Conservation (phyloP, 2,888 invertebrate genomes). For the Xestia c-nigrum region DNA sequence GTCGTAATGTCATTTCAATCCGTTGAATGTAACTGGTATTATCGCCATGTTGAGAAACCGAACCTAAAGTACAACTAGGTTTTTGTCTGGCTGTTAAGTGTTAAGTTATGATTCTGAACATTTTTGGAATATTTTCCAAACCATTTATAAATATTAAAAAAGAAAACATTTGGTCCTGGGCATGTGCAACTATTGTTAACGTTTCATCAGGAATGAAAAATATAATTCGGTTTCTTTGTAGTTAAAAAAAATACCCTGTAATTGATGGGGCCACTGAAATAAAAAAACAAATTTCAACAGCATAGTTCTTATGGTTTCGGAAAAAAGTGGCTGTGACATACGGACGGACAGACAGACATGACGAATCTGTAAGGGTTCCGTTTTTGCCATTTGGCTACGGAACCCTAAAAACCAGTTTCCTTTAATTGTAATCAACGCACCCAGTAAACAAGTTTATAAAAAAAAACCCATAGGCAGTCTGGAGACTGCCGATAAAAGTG, state of each 20-base stretch:
- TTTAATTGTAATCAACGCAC: too few species aligned
- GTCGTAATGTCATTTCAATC: slow-evolving; percentile 31
- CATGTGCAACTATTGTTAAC: not conserved
- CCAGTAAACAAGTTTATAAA: too few species aligned
- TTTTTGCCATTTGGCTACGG: too few species aligned
- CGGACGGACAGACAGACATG: too few species aligned
- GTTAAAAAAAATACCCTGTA: not conserved
- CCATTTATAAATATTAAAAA: not conserved
- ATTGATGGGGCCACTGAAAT: not conserved
- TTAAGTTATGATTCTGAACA: not conserved
- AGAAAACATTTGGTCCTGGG: not conserved
- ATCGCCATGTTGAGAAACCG: slow-evolving; percentile 17
- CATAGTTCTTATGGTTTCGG: too few species aligned
- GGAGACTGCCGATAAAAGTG: too few species aligned
- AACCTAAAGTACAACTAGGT: slow-evolving; percentile 6
- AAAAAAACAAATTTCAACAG: too few species aligned
- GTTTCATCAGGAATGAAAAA: not conserved
- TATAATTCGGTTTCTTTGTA: too few species aligned
- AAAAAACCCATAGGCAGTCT: too few species aligned
- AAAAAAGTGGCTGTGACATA: too few species aligned
- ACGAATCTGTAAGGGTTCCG: too few species aligned
- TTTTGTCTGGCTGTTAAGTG: not conserved
- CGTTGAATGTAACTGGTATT: slow-evolving; percentile 22
- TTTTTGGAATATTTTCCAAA: not conserved
- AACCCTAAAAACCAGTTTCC: too few species aligned